Evolutionary conservation across 2,888 invertebrate species (phyloP).

Genomic region (Limulus polyphemus): DNA sequence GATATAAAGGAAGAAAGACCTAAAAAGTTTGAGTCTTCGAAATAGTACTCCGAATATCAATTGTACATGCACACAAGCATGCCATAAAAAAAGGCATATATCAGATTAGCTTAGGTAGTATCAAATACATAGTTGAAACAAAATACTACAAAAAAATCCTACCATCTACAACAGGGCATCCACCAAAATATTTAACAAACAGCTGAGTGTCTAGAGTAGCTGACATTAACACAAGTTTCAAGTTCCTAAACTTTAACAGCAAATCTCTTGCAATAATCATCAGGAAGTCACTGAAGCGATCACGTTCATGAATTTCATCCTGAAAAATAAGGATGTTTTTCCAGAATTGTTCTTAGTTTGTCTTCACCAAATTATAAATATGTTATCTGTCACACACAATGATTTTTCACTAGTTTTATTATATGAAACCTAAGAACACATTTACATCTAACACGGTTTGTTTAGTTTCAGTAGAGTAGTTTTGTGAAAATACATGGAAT

Average conservation of each 20-base stretch:
- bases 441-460: too few relatives aligned
- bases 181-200: slow-evolving; percentile 70
- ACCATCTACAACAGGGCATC: slow-evolving; percentile 58
- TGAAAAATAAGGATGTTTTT: slow-evolving; percentile 46
- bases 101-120: not conserved
- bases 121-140: not conserved
- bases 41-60: too few relatives aligned
- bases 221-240: slow-evolving; percentile 84
- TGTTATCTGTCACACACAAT: too few relatives aligned
- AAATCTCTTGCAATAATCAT: slow-evolving; percentile 69
- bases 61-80: too few relatives aligned
- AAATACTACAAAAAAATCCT: slow-evolving; percentile 17
- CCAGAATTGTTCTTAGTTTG: not conserved
- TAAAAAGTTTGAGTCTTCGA: too few relatives aligned
- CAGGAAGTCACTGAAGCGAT: slow-evolving; percentile 82
- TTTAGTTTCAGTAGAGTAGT: too few relatives aligned
- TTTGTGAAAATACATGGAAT: too few relatives aligned
- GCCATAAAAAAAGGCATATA: too few relatives aligned
- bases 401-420: too few relatives aligned
- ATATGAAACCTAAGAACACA: too few relatives aligned
- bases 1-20: too few relatives aligned
- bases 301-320: slow-evolving; percentile 93
- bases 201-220: slow-evolving; percentile 76
- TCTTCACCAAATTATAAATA: not conserved
- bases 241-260: slow-evolving; percentile 52